A percentile compares a stretch with the other conserved stretches of the same genome.
phyloP scores from a whole-genome alignment of 2,797 vertebrate genomes.

The Ficedula albicollis region DNA sequence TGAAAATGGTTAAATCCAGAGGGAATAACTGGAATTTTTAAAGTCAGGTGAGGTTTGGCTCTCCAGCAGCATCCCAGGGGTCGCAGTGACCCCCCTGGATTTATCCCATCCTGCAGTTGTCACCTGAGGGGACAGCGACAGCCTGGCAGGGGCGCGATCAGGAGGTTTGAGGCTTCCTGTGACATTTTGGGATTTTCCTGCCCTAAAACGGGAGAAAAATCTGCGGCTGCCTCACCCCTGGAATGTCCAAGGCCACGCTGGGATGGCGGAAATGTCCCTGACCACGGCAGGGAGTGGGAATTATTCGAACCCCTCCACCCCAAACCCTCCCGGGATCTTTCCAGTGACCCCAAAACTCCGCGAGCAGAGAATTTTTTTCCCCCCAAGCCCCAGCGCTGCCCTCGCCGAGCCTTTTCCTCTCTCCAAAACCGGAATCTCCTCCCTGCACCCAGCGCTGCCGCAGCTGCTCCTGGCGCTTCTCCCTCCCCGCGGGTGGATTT shows the following conservation, averaged over 20 bases:
- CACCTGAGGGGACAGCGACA: accelerated
- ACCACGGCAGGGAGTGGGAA: accelerated
- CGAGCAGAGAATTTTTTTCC: no score
- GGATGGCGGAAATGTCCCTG: accelerated
- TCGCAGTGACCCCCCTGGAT: accelerated
- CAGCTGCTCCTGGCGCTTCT: accelerated
- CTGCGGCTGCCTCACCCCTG: not conserved
- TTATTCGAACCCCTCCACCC: not conserved
- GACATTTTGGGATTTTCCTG: not conserved
- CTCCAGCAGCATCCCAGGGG: accelerated
- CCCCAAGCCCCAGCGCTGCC: not conserved
- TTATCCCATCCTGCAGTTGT: not conserved
- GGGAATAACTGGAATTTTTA: not conserved
- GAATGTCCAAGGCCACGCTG: not conserved
- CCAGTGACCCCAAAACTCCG: accelerated
- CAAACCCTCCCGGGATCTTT: not conserved
- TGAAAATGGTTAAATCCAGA: not conserved
- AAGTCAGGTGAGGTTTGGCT: not conserved
- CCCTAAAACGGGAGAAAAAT: not conserved
- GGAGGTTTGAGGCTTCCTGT: accelerated
- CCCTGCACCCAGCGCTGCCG: not conserved
- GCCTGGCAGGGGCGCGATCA: accelerated
- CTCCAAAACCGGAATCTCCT: accelerated
- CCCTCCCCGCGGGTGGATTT: not conserved
- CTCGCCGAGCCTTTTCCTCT: not conserved